phyloP scores from a whole-genome alignment of 2,888 invertebrate species.

The Cosmia pyralina region DNA sequence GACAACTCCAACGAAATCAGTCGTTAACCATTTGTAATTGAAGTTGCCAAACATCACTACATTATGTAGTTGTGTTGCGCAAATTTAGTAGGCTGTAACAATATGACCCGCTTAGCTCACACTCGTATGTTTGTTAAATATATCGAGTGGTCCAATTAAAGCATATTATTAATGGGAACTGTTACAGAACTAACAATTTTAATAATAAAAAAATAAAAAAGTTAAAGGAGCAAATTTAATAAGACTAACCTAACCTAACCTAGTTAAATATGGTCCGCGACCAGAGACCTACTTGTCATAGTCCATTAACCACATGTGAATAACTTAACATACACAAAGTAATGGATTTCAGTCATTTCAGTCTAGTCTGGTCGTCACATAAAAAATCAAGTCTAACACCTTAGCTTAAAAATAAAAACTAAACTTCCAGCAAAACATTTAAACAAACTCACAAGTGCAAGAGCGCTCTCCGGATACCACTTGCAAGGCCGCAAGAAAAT shows the following conservation, averaged over 20 bases:
- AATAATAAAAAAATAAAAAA: neutral
- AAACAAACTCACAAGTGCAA: constrained; percentile 92
- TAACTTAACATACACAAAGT: constrained; percentile 13
- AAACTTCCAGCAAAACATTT: neutral
- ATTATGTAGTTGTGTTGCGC: constrained; percentile 70
- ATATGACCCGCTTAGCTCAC: constrained; percentile 64
- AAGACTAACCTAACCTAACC: constrained; percentile 5
- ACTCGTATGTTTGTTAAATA: constrained; percentile 33
- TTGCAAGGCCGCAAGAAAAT: constrained; percentile 95
- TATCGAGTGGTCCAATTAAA: constrained; percentile 30
- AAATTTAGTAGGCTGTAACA: constrained; percentile 76
- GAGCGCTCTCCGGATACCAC: constrained; percentile 95
- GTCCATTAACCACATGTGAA: constrained; percentile 28
- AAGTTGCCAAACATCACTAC: constrained; percentile 67
- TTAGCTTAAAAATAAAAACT: neutral
- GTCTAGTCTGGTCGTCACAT: neutral
- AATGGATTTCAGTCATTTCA: constrained; percentile 9
- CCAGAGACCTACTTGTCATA: constrained; percentile 19
- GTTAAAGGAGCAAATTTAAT: constrained; percentile 13
- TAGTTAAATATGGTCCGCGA: neutral
- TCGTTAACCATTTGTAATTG: constrained; percentile 70
- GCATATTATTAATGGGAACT: constrained; percentile 2
- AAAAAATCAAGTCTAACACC: neutral
- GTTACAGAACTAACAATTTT: neutral
- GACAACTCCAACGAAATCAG: constrained; percentile 69